These are phyloP conservation scores for Platorchestia sp. DNA, from an alignment of 1,140 invertebrate species.

Conservation along the genomic window DNA sequence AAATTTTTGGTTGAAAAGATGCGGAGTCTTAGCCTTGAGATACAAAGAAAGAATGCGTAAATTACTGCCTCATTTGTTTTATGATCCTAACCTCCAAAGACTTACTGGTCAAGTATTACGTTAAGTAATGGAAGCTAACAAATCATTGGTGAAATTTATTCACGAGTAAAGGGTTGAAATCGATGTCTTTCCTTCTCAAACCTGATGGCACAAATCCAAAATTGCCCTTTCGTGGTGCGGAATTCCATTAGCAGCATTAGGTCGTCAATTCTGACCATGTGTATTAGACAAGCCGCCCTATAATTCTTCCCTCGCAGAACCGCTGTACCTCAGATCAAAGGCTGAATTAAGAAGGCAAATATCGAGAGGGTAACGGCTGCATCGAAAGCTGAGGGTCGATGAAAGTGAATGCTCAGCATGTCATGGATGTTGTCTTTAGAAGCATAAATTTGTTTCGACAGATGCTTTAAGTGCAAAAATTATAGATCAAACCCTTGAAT, in stretches of 20 bases:
- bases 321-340: constrained; percentile 20
- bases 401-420: not conserved
- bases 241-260: not conserved
- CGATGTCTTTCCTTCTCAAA: not conserved
- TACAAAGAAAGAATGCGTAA: not conserved
- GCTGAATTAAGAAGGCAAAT: constrained; percentile 7
- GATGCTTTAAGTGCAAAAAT: not conserved
- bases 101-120: not conserved
- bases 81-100: not conserved
- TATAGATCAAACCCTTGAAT: not conserved
- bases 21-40: not conserved
- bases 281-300: not conserved
- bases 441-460: not conserved
- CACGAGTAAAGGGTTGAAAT: not conserved
- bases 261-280: not conserved
- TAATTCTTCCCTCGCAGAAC: not conserved
- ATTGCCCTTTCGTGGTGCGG: not conserved
- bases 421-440: not conserved
- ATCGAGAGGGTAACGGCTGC: constrained; percentile 19
- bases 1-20: not conserved
- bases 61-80: not conserved
- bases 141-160: not conserved
- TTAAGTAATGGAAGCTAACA: not conserved
- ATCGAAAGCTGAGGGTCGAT: not conserved
- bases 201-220: not conserved